Evolutionary conservation across 2,888 invertebrate species (phyloP).

Genomic region (Diarsia rubi): DNA sequence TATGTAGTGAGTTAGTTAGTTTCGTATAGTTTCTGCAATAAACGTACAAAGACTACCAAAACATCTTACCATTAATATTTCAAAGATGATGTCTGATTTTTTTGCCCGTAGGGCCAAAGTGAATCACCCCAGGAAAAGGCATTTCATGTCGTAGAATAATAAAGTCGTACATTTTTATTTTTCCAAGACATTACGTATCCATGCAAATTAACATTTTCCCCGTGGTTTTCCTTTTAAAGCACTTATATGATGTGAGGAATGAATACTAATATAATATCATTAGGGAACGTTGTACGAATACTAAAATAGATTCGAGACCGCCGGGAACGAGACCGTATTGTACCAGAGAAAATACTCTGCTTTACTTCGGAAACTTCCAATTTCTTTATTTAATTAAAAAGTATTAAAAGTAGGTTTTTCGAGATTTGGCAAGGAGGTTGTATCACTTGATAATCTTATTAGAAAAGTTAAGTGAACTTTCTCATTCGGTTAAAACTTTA

Average conservation of each 20-base stretch:
- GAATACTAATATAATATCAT: constrained; percentile 66
- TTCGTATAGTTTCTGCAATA: not conserved
- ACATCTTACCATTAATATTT: too few relatives aligned
- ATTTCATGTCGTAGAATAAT: constrained; percentile 8
- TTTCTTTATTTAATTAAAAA: constrained; percentile 34
- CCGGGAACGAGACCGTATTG: constrained; percentile 10
- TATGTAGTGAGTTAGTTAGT: too few relatives aligned
- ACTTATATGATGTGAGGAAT: constrained; percentile 59
- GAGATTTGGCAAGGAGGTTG: constrained; percentile 13
- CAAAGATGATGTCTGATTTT: not conserved
- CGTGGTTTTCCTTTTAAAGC: constrained; percentile 57
- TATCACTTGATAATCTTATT: constrained; percentile 19
- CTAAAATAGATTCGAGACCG: constrained; percentile 29
- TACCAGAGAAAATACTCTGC: constrained; percentile 22
- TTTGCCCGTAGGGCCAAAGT: not conserved
- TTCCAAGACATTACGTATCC: constrained; percentile 44
- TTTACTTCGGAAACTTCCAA: constrained; percentile 18
- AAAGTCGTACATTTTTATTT: constrained; percentile 32
- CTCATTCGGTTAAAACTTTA: constrained; percentile 5
- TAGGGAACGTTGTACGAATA: constrained; percentile 57
- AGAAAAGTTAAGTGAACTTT: constrained; percentile 4
- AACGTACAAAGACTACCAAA: not conserved
- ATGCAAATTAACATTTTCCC: constrained; percentile 47
- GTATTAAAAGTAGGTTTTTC: constrained; percentile 1
- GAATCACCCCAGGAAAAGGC: not conserved